Evolutionary conservation across 2,888 invertebrate species (phyloP), one percentile per base, ranked within the genome.

Genomic region (Leucophenga montana): DNA sequence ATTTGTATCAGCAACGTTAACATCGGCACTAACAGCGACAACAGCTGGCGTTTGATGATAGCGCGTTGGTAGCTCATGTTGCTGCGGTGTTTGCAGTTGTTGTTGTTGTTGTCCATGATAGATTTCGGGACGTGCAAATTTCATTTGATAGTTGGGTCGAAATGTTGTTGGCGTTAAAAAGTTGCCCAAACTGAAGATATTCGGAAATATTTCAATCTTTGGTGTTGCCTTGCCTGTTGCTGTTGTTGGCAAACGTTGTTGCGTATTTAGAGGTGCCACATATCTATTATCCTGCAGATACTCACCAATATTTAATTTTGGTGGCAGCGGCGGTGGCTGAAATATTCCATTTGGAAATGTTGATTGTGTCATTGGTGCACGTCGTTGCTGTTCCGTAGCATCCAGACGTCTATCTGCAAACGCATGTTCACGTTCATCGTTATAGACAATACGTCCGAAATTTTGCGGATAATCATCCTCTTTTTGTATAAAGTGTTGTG

Each of bases 401-500:
- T 83, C 86, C 57, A 75, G 74, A 0, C 84, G 80, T 0, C 86
- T 80, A 18, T 85, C 80, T 3, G 83, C 80, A 46, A 81, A 82
- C 1, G 71, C 70, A 3, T 75, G 72, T 9, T 78, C 72, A 0
- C 71, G 76, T 46, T 73, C 50, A 65, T 79, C 75, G 54, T 76
- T 73, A 61, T 78, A 79, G 13, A 73, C 69, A 8, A 86, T 71
- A 9, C 78, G 76, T 2, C 77, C 79, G 68, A 88, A 89, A 73
- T 78, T 87, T 31, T 83, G 85, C 8, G 88, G 88, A 78, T 89
- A 89, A 68, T 89, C 89, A 61, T 84, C 77, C 78, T 92, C 92
- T 71, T 90, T 90, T 14, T 93, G 91, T 18, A 93, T 91, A 77
- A 92, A 94, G n/a, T 92, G 91, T 71, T 85, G 84, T 20, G 77